phyloP scores from a whole-genome alignment of 2,113 vertebrate genomes.

The Nothoprocta pentlandii region DNA sequence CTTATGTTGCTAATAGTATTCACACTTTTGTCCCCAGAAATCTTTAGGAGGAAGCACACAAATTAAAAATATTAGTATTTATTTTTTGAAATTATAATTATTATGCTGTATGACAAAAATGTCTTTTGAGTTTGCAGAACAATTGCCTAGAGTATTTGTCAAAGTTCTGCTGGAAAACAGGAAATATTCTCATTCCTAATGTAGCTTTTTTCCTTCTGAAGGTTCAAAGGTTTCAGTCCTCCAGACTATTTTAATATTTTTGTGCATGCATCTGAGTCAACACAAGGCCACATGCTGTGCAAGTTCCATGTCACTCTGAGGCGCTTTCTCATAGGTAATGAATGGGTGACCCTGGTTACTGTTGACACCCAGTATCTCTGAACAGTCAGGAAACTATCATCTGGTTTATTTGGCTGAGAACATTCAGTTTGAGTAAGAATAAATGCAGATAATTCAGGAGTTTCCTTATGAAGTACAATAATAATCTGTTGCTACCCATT shows the following conservation, averaged over 20 bases:
- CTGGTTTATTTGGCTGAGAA: background rate
- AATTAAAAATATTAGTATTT: slow-evolving; percentile 44
- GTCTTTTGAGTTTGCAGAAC: background rate
- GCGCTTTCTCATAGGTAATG: slow-evolving; percentile 33
- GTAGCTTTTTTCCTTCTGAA: slow-evolving; percentile 42
- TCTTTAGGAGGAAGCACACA: slow-evolving; percentile 22
- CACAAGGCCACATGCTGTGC: background rate
- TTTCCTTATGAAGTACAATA: background rate
- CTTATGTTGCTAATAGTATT: slow-evolving; percentile 20
- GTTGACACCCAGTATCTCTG: slow-evolving; percentile 13
- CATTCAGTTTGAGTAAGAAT: background rate
- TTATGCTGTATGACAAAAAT: background rate
- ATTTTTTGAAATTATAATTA: slow-evolving; percentile 16
- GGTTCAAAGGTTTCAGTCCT: slow-evolving; percentile 41
- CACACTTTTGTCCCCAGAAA: slow-evolving; percentile 45
- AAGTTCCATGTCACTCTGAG: slow-evolving; percentile 25
- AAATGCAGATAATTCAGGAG: background rate
- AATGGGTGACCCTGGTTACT: background rate
- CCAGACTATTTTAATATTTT: slow-evolving; percentile 28
- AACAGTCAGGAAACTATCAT: slow-evolving; percentile 19
- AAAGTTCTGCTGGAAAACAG: slow-evolving; percentile 48
- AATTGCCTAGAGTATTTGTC: slow-evolving; percentile 34
- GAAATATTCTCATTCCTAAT: slow-evolving; percentile 63
- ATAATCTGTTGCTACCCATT: background rate
- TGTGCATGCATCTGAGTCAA: background rate